Evolutionary conservation across 2,113 vertebrate species (phyloP), one percentile per base, ranked within the genome.

Genomic region (Brachypodius melanocephalos): DNA sequence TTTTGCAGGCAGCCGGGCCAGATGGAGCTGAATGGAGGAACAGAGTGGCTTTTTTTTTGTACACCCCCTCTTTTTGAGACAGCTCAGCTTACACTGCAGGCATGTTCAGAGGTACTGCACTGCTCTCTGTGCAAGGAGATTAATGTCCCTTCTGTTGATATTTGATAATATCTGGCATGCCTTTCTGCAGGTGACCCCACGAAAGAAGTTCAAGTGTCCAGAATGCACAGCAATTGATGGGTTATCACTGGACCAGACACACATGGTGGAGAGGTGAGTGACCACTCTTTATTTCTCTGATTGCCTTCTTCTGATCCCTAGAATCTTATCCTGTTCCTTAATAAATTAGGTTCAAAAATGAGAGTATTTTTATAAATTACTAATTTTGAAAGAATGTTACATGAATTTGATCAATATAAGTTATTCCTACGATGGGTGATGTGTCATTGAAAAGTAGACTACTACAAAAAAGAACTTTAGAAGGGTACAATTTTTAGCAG

Each of bases 151-250:
- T 85, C 84, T 88, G 77, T 90, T 92, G 89, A 93, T 79, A 71
- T 12, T 92, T 91, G 71, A 95, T 91, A 87, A 38, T 96, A 77
- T 92, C 85, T 96, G 94, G 65, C 36, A 1, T 96, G 72, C 49
- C 76, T 90, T 96, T 77, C 90, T 65, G 92, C 96, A 99, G 99
- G 99, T 99, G 96, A 99, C 99, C 84, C 99, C 99, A 24, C 98
- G 99, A 43, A 99, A 99, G 97, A 99, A 99, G 98, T 99, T 99
- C 98, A 99, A 99, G 97, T 99, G 99, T 97, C 99, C 99, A 26
- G 99, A 99, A 97, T 99, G 99, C 94, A 99, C 99, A 3, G 99
- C 99, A 91, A 99, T 99, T 43, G 99, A 99, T 80, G 99, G 99
- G 54, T 98, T 99, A 92, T 99, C 99, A 0, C 96, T 99, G 77